Conservation (phyloP, 1,140 invertebrate species). For the Dreissena rostriformis region DNA sequence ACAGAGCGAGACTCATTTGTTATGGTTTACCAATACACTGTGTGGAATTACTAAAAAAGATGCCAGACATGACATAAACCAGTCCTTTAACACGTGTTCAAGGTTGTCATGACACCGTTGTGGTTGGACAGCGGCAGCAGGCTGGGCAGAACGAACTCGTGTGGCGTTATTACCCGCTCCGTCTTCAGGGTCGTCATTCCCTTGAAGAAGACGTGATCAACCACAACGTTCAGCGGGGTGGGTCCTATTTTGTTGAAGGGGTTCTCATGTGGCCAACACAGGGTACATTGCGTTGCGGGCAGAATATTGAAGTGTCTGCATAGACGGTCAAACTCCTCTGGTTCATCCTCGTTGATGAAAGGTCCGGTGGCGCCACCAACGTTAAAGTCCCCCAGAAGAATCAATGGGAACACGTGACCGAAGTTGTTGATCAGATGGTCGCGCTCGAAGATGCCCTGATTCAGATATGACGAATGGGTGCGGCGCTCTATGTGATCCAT, state of each 20-base stretch:
- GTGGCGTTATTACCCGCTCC: conserved; percentile 13
- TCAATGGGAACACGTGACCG: neutral
- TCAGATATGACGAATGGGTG: neutral
- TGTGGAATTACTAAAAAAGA: too few species aligned
- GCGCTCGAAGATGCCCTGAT: conserved; percentile 30
- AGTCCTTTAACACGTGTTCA: neutral
- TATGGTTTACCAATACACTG: too few species aligned
- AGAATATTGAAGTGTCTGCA: conserved; percentile 10
- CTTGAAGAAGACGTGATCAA: conserved; percentile 43
- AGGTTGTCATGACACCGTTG: conserved; percentile 30
- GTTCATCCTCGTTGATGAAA: neutral
- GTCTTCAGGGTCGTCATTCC: neutral
- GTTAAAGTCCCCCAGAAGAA: conserved; percentile 35
- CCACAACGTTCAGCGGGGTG: neutral
- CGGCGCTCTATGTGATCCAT: neutral
- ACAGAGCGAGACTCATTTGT: too few species aligned
- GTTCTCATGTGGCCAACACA: conserved; percentile 34
- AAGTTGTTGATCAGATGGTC: conserved; percentile 17
- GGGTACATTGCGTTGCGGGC: conserved; percentile 10
- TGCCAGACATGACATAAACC: too few species aligned
- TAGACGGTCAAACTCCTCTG: conserved; percentile 22
- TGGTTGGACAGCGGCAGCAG: conserved; percentile 27
- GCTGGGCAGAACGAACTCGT: neutral
- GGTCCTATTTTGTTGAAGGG: neutral
- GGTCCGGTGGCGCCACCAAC: conserved; percentile 15